These are phyloP conservation scores for Phrynosoma platyrhinos DNA, from an alignment of 2,113 vertebrate species.

Conservation along the genomic window DNA sequence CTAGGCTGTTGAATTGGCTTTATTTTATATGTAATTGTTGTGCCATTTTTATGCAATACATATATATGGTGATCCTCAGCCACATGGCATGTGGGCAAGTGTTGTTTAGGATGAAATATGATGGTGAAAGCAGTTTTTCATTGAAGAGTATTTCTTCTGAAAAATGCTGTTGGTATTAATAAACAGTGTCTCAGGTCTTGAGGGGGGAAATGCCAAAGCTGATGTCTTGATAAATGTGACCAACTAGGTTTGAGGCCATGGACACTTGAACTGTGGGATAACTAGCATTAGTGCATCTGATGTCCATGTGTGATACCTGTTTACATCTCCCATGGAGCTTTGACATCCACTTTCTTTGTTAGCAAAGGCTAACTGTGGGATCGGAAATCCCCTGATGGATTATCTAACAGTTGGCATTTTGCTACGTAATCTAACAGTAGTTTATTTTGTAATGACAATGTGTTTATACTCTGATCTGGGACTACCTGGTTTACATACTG, in stretches of 20 bases:
- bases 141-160: neutral
- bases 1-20: neutral
- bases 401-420: conserved; percentile 31
- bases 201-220: neutral
- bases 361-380: neutral
- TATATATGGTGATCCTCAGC: neutral
- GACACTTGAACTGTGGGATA: conserved; percentile 13
- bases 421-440: no score
- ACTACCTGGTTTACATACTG: conserved; percentile 45
- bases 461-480: conserved; percentile 42
- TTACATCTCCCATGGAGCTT: neutral
- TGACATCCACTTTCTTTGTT: neutral
- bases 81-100: neutral
- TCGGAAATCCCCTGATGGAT: neutral
- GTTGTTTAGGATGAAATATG: neutral
- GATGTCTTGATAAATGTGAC: neutral
- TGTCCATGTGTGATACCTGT: neutral
- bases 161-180: neutral
- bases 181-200: neutral
- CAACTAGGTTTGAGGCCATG: neutral
- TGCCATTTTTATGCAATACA: neutral
- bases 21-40: neutral
- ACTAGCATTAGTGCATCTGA: conserved; percentile 1
- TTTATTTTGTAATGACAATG: conserved; percentile 19
- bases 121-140: neutral